These are phyloP conservation scores for Hippocampus kuda DNA, from an alignment of 2,797 vertebrate genomes.

Conservation along the genomic window DNA sequence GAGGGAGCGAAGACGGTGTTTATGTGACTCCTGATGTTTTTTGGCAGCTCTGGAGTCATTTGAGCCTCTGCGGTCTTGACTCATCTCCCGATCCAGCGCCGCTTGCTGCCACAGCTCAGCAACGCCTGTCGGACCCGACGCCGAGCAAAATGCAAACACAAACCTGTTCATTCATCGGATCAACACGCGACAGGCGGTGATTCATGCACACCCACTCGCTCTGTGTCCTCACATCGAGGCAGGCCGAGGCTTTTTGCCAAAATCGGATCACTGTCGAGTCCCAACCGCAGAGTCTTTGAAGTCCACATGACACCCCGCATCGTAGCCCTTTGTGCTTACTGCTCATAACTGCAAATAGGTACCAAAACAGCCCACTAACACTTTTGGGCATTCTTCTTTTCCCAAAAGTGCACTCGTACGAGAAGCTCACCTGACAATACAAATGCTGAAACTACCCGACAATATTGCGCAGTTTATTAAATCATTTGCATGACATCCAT, in stretches of 20 bases:
- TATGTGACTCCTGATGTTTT: slow-evolving; percentile 7
- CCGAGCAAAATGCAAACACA: slow-evolving; percentile 27
- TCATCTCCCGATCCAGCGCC: slow-evolving; percentile 37
- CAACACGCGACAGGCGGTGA: slow-evolving; percentile 52
- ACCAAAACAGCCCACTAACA: neutral
- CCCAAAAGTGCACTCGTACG: too few relatives aligned
- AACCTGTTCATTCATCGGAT: slow-evolving; percentile 30
- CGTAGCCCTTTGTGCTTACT: neutral
- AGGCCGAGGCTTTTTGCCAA: neutral
- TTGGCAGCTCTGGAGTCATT: slow-evolving; percentile 35
- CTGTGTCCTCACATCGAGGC: slow-evolving; percentile 9
- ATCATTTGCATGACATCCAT: neutral
- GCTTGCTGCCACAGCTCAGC: slow-evolving; percentile 19
- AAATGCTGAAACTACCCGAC: too few relatives aligned
- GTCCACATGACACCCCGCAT: neutral
- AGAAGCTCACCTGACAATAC: too few relatives aligned
- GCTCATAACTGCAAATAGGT: neutral
- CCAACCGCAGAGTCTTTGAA: neutral
- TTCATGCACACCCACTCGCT: slow-evolving; percentile 50
- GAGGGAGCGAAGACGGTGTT: neutral
- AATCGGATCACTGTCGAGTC: neutral
- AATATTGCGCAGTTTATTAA: too few relatives aligned
- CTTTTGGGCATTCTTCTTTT: neutral
- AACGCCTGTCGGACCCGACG: slow-evolving; percentile 32
- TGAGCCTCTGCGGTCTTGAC: slow-evolving; percentile 44